A percentile compares a stretch with the other conserved stretches of the same genome.
These are phyloP conservation scores for Rosalia funebris DNA, from an alignment of 2,888 invertebrate species.

Conservation along the genomic window DNA sequence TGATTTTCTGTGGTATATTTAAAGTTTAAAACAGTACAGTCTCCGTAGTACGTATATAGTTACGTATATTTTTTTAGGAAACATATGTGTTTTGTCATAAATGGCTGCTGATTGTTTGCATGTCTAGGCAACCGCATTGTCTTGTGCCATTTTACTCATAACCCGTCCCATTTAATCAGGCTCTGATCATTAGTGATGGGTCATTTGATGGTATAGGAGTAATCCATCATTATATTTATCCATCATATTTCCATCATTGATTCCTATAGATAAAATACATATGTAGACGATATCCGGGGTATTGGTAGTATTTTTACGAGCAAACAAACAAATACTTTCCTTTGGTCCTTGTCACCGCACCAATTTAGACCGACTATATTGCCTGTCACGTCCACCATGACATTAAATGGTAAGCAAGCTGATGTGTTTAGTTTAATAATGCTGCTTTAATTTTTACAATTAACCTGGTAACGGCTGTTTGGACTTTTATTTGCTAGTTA, in stretches of 20 bases:
- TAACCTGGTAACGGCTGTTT: too few relatives aligned
- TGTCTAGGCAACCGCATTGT: slow-evolving; percentile 11
- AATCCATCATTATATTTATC: too few relatives aligned
- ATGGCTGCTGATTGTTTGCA: slow-evolving; percentile 23
- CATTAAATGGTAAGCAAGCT: slow-evolving; percentile 35
- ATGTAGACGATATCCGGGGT: slow-evolving; percentile 2
- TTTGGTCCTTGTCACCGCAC: neutral
- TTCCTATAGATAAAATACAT: slow-evolving; percentile 18
- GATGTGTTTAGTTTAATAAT: too few relatives aligned
- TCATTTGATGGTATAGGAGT: too few relatives aligned
- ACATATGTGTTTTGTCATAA: slow-evolving; percentile 45
- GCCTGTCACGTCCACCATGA: slow-evolving; percentile 22
- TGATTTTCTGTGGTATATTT: slow-evolving; percentile 39
- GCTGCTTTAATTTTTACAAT: too few relatives aligned
- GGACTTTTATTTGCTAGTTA: too few relatives aligned
- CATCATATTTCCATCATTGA: too few relatives aligned
- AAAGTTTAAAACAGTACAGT: slow-evolving; percentile 16
- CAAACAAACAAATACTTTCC: neutral
- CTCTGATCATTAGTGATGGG: too few relatives aligned
- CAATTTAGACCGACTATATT: slow-evolving; percentile 5
- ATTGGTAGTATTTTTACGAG: neutral
- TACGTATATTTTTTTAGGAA: slow-evolving; percentile 6
- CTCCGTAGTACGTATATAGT: slow-evolving; percentile 16
- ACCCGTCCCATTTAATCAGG: slow-evolving; percentile 2
- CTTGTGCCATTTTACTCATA: slow-evolving; percentile 15